These are phyloP conservation scores for Capitella teleta DNA, from an alignment of 1,140 invertebrate genomes.

Conservation along the genomic window DNA sequence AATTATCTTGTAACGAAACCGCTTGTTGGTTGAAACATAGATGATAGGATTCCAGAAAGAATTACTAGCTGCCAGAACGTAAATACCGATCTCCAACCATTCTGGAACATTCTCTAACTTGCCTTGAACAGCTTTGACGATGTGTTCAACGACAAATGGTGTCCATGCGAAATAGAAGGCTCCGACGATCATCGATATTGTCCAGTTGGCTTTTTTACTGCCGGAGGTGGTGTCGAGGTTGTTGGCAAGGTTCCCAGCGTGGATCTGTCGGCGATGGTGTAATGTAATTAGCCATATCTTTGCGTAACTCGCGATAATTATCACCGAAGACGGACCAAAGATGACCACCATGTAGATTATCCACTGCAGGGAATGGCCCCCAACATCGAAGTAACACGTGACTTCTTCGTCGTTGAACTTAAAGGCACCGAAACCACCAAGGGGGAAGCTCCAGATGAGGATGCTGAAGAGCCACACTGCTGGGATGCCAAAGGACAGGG, in stretches of 20 bases:
- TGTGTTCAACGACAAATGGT: background rate
- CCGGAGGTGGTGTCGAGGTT: background rate
- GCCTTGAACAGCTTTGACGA: background rate
- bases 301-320: background rate
- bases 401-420: constrained; percentile 1
- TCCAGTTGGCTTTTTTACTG: background rate
- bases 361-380: background rate
- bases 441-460: background rate
- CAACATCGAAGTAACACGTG: background rate
- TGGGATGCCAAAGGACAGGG: background rate
- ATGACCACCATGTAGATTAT: constrained; percentile 3
- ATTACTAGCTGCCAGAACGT: background rate
- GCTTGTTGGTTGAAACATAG: background rate
- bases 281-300: background rate
- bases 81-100: background rate
- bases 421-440: background rate
- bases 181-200: background rate
- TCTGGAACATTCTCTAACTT: background rate
- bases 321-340: background rate
- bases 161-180: background rate
- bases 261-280: background rate
- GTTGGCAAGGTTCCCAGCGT: background rate
- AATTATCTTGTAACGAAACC: too few relatives aligned
- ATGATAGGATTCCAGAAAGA: constrained; percentile 3
- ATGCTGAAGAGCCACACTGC: background rate